Evolutionary conservation across 1,140 invertebrate genomes (phyloP), one percentile per base, ranked within the genome.

Genomic region (Achroia grisella): DNA sequence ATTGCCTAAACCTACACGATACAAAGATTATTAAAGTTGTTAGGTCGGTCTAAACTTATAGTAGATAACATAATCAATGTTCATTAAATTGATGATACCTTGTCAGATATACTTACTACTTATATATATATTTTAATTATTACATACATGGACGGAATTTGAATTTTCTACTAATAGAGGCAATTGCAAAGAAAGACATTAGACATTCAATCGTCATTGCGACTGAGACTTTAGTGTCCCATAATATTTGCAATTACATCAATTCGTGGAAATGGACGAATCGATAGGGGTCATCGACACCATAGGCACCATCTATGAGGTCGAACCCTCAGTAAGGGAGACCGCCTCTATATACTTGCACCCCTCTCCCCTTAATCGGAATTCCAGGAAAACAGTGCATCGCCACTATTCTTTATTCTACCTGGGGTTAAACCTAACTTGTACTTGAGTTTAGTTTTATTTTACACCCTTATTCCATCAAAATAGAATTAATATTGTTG

Each of bases 271-370:
- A 80, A 63, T 66, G 49, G 36, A 48, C 57, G 51, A 78, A 82
- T 82, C 78, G 78, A 79, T 82, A 79, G 71, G 56, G 75, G 74
- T 82, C 75, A 79, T 78, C 70, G 72, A 64, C 78, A 75, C 73
- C 56, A 71, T 77, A 75, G 66, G 70, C 70, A 75, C 71, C 69
- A 77, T 67, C 62, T 51, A 62, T 72, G 62, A 70, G 71, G 62
- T 70, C 56, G 67, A 72, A 71, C 75, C 73, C 75, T 71, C 57
- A 65, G 51, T 57, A 65, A 77, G 68, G 74, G 69, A 61, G 59
- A 59, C 52, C 62, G 63, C 63, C 63, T 66, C 64, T 73, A 73
- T 72, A 73, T 67, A 39, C 52, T 58, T 70, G 56, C 67, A 61
- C 47, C 55, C 64, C 56, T 69, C 71, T 60, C 57, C 67, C 68